Conservation (phyloP, 2,888 invertebrate genomes). For the Mythimna ferrago region DNA sequence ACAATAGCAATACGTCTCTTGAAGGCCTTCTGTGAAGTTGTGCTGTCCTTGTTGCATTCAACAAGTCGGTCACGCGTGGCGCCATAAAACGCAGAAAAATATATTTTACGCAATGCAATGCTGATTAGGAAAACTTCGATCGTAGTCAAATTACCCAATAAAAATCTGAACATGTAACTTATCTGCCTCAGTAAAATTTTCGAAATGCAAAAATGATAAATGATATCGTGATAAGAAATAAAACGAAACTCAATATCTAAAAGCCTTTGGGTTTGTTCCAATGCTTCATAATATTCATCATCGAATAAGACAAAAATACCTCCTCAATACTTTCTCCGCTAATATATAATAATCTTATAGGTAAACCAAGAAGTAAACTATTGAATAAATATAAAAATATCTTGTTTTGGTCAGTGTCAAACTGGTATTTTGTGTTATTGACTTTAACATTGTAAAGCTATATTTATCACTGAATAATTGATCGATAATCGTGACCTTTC, state of each 20-base stretch:
- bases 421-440: not conserved
- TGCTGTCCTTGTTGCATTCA: constrained; percentile 75
- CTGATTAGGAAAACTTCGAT: constrained; percentile 26
- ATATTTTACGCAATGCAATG: constrained; percentile 53
- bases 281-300: constrained; percentile 5
- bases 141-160: constrained; percentile 15
- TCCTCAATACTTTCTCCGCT: constrained; percentile 27
- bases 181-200: not conserved
- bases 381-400: constrained; percentile 6
- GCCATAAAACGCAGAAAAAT: constrained; percentile 56
- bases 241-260: not conserved
- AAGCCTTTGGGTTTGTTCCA: not conserved
- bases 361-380: not conserved
- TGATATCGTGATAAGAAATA: not conserved
- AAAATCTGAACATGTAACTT: not conserved
- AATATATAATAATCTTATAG: constrained; percentile 19
- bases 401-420: not conserved
- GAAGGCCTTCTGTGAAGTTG: constrained; percentile 73
- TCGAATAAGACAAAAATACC: not conserved
- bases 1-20: constrained; percentile 76
- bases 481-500: not conserved
- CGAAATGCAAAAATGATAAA: not conserved
- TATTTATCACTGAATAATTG: constrained; percentile 11
- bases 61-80: constrained; percentile 68
- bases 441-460: not conserved